Evolutionary conservation across 2,888 invertebrate species (phyloP), one percentile per base, ranked within the genome.

Genomic region (Hirtodrosophila trivittata): DNA sequence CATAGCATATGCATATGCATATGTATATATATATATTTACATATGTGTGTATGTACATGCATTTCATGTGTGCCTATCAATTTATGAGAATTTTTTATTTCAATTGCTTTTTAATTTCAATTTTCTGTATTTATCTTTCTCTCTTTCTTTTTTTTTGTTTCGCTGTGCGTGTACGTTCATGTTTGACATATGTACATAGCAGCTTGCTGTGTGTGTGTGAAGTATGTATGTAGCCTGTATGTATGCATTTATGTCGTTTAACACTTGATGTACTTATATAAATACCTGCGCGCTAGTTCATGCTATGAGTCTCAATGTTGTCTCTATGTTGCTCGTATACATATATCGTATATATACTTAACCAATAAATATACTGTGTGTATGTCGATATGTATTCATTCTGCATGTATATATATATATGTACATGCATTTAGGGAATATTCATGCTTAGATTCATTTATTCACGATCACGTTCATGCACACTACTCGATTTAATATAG

Each of bases 251-350:
- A 16, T 60, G 41, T 42, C 43, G 28, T 62, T 35, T 35, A 52
- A 52, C 30, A 63, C 63, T 60, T 55, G 56, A 47, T 64, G 64
- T 64, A 56, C 60, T 26, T 45, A 37, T 49, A 42, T 42, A 14
- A 7, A 10, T 37, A 43, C 30, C 37, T 60, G 38, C 12, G 60
- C 51, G 51, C 32, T 59, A 35, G 26, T 28, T 47, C 16, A 60
- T 65, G 55, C 41, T 47, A 47, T 43, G 52, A 28, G 42, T 59
- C 43, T 54, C 37, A 56, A 42, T 65, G 37, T 65, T 63, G 25
- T 41, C 25, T 28, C 30, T 30, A 26, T 57, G 54, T 57, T 54
- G 37, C 52, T 54, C 38, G 51, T 51, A 37, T 37, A 41, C 28
- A 2, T 49, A 1, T 21, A 9, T 42, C 10, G 12, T 18, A 28